Evolutionary conservation across 2,113 vertebrate genomes (phyloP).

Genomic region (Pachyramphus minor): DNA sequence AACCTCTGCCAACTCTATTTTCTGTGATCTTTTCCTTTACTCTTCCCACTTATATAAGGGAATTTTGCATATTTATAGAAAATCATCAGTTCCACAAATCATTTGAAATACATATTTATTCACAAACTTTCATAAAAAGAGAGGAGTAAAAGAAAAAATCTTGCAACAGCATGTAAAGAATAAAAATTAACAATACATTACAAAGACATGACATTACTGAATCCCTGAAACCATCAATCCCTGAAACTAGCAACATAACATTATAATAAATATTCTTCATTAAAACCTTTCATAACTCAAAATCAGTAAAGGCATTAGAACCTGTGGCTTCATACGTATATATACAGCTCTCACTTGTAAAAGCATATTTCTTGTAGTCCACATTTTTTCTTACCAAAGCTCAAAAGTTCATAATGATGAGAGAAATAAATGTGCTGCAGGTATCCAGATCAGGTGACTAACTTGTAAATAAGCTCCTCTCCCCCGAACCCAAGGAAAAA

Average conservation of each 20-base stretch:
- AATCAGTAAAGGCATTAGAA: not conserved
- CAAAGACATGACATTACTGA: not conserved
- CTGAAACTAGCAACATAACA: not conserved
- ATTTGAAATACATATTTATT: not conserved
- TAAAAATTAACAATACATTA: not conserved
- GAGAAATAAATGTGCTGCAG: not conserved
- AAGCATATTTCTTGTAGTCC: not conserved
- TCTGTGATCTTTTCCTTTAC: not conserved
- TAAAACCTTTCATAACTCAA: not conserved
- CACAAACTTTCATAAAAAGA: not conserved
- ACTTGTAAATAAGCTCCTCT: not conserved
- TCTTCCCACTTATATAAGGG: not conserved
- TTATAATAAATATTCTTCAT: not conserved
- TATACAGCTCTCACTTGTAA: not conserved
- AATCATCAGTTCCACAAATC: not conserved
- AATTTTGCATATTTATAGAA: not conserved
- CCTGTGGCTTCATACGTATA: not conserved
- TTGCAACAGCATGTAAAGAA: not conserved
- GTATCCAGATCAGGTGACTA: not conserved
- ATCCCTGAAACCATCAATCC: not conserved
- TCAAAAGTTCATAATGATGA: not conserved
- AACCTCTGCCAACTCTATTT: not conserved
- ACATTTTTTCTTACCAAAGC: not conserved
- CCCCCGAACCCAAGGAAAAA: accelerated
- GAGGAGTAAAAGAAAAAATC: not conserved